Percentiles rank a stretch among this genome's conserved stretches.
Evolutionary conservation across 2,797 vertebrate genomes (phyloP).

Genomic region (Oryzias dopingdopingensis): DNA sequence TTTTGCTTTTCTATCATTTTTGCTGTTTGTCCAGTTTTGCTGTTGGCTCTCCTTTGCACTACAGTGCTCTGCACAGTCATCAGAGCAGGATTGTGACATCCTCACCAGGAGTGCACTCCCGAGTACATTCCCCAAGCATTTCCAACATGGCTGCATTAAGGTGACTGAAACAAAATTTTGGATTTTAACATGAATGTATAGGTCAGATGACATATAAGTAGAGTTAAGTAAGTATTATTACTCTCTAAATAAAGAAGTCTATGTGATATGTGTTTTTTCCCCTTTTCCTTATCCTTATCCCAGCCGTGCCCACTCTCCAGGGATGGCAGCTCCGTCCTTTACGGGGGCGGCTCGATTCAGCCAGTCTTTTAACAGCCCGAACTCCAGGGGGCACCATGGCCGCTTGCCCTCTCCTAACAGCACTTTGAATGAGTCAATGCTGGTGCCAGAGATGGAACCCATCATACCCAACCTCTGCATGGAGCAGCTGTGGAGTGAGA

Average conservation of each 20-base stretch:
- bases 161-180: constrained; percentile 56
- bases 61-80: constrained; percentile 87
- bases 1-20: neutral
- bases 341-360: constrained; percentile 90
- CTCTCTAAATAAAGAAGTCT: no score
- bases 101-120: constrained; percentile 85
- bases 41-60: constrained; percentile 86
- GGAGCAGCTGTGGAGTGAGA: constrained; percentile 95
- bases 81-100: constrained; percentile 78
- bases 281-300: neutral
- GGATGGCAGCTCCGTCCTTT: constrained; percentile 90
- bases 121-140: constrained; percentile 88
- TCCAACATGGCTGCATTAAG: constrained; percentile 97
- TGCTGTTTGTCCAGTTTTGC: constrained; percentile 32
- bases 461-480: constrained; percentile 94
- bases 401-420: constrained; percentile 83
- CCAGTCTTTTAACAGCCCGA: constrained; percentile 82
- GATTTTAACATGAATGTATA: neutral
- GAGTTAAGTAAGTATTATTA: neutral
- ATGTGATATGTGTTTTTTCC: neutral
- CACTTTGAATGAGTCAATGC: constrained; percentile 80
- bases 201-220: neutral
- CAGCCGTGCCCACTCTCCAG: constrained; percentile 95
- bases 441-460: constrained; percentile 86
- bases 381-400: constrained; percentile 81